phyloP scores from a whole-genome alignment of 2,797 vertebrate genomes.

The Eospalax fontanierii region DNA sequence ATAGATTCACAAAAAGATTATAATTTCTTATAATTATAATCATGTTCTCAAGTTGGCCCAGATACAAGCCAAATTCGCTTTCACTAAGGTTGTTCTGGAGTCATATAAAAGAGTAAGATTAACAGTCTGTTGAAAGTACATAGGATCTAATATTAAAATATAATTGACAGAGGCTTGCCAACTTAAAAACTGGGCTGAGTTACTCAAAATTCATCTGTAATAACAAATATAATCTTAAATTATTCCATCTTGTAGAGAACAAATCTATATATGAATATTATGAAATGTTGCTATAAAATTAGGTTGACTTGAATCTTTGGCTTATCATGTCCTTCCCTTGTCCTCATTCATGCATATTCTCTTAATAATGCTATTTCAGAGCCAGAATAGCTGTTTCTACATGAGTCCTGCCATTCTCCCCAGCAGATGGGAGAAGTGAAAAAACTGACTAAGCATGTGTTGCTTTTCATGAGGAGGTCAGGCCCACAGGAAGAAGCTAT shows the following conservation, averaged over 20 bases:
- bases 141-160: conserved; percentile 46
- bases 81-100: not conserved
- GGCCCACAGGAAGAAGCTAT: not conserved
- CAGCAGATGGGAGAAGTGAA: not conserved
- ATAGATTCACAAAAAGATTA: not conserved
- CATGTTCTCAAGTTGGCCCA: not conserved
- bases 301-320: not conserved
- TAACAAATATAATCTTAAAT: conserved; percentile 35
- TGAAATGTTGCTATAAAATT: not conserved
- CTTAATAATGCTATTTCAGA: not conserved
- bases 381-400: not conserved
- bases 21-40: not conserved
- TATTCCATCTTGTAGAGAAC: not conserved
- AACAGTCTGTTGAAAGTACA: not conserved
- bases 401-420: not conserved
- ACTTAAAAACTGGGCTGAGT: not conserved
- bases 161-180: not conserved
- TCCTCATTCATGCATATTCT: conserved; percentile 24
- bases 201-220: conserved; percentile 4
- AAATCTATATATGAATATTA: conserved; percentile 1
- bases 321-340: conserved; percentile 16
- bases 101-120: not conserved
- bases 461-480: not conserved
- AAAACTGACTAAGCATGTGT: not conserved
- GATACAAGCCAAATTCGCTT: not conserved